Evolutionary conservation across 2,888 invertebrate genomes (phyloP), one percentile per base, ranked within the genome.

Genomic region (Pogonocherus hispidulus): DNA sequence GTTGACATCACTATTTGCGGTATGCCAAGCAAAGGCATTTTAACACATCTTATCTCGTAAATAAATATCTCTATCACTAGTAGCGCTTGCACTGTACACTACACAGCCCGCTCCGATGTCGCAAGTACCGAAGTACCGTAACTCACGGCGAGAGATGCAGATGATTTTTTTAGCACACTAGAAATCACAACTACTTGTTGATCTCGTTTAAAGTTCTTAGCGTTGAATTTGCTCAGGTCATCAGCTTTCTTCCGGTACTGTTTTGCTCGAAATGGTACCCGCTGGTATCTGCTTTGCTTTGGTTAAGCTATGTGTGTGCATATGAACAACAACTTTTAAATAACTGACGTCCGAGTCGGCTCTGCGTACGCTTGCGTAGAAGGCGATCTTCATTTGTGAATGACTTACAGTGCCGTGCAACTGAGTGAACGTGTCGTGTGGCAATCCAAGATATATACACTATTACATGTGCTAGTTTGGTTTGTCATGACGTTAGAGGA

Each of bases 291-390:
- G 64, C 67, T 65, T 63, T 65, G 47, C 65, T 66, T 66, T 47
- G 68, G 65, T 69, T 66, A 59, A 44, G 49, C 60, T 62, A 67
- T 70, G 65, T 49, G 65, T 67, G 72, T 75, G 65, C 70, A 69
- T 72, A 63, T 63, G 65, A 68, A 65, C 74, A 74, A 77, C 75
- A 74, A 78, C 78, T 78, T 72, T 79, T 77, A 68, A 79, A 78
- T 76, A 73, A 69, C 71, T 77, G 78, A 78, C 78, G 77, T 77
- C 68, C 19, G 19, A 59, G 62, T 57, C 57, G 47, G 44, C 23
- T 23, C 19, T 37, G 44, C 60, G 44, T 71, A 77, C 79, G 78
- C 78, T 74, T 75, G 78, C 77, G 78, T 74, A 47, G 20, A 55
- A 35, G 49, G 49, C 22, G 19, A 63, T 72, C 66, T 73, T 67